Evolutionary conservation across 2,797 vertebrate genomes (phyloP), one percentile per base, ranked within the genome.

Genomic region (Dromococcyx pavoninus): DNA sequence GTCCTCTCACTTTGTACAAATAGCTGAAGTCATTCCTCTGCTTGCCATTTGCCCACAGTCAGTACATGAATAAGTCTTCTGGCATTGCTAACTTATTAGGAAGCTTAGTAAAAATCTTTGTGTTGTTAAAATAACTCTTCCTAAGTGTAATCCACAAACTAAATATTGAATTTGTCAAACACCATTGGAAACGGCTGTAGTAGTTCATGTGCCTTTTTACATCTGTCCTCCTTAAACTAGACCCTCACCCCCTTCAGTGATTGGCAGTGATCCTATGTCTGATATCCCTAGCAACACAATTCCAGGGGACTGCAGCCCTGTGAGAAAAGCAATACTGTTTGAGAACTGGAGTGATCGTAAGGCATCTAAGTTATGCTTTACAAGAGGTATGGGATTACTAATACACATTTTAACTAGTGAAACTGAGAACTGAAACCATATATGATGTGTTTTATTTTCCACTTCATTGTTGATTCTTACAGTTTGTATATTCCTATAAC

Each of bases 231-330:
- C 65, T 54, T 54, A 46, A 72, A 78, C 21, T 75, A 11, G 51
- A 3, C 2, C 11, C 8, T 6, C 23, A 39, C 1, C 0, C 3
- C 18, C 50, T 71, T 54, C 23, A 28, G 17, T 51, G 43, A 62
- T 23, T 22, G 60, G n/a, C 71, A 72, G 46, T 17, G 32, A 56
- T 71, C 18, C 75, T 13, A 2, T 44, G 28, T 27, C n/a, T 83
- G 53, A 32, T 50, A n/a, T 9, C 21, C 41, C 12, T 27, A 17
- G 28, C 48, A 67, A 32, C 25, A 69, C 14, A 33, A 3, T 3
- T 65, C 4, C 9, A 46, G 48, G 43, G 35, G 37, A 58, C 23
- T 53, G 25, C 43, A 87, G 39, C 17, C 41, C 33, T 39, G 24
- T 50, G 37, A 71, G 53, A 67, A 80, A 58, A 60, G 21, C 28